Percentiles rank a stretch among this genome's conserved stretches.
These are phyloP conservation scores for Tetheella fluctuosa DNA, from an alignment of 2,888 invertebrate genomes.

Conservation along the genomic window DNA sequence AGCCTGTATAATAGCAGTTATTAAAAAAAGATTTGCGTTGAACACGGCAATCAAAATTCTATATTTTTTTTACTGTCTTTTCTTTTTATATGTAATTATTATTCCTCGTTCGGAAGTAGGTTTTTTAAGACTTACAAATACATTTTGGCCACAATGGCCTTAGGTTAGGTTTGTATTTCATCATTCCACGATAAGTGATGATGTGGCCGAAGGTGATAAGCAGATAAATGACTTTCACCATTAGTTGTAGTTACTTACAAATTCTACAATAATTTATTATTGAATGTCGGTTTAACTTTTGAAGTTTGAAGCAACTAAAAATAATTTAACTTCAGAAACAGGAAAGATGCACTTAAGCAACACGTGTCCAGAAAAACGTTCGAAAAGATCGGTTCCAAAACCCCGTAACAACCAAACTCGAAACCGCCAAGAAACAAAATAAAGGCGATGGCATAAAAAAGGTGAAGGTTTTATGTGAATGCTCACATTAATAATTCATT, in stretches of 20 bases:
- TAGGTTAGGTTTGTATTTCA: too few relatives aligned
- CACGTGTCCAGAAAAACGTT: not conserved
- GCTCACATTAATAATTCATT: slow-evolving; percentile 79
- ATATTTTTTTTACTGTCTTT: slow-evolving; percentile 6
- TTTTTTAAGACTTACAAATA: too few relatives aligned
- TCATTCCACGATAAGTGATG: too few relatives aligned
- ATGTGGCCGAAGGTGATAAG: too few relatives aligned
- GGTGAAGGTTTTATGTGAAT: slow-evolving; percentile 69
- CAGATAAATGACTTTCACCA: too few relatives aligned
- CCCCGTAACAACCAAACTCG: slow-evolving; percentile 35
- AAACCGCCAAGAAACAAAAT: slow-evolving; percentile 45
- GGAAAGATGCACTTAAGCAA: not conserved
- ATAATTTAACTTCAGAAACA: not conserved
- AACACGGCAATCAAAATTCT: slow-evolving; percentile 29
- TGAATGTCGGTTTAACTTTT: too few relatives aligned
- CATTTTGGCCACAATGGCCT: too few relatives aligned
- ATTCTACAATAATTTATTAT: too few relatives aligned
- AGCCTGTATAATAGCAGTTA: slow-evolving; percentile 32
- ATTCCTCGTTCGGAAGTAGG: not conserved
- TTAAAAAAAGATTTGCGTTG: slow-evolving; percentile 55
- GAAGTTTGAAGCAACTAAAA: not conserved
- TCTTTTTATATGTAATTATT: slow-evolving; percentile 6
- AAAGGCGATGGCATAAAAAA: slow-evolving; percentile 53
- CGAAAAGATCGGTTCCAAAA: not conserved
- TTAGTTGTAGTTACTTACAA: too few relatives aligned